A percentile compares a stretch with the other conserved stretches of the same genome.
Conservation (phyloP, 2,888 invertebrate genomes). For the Campoletis raptor region DNA sequence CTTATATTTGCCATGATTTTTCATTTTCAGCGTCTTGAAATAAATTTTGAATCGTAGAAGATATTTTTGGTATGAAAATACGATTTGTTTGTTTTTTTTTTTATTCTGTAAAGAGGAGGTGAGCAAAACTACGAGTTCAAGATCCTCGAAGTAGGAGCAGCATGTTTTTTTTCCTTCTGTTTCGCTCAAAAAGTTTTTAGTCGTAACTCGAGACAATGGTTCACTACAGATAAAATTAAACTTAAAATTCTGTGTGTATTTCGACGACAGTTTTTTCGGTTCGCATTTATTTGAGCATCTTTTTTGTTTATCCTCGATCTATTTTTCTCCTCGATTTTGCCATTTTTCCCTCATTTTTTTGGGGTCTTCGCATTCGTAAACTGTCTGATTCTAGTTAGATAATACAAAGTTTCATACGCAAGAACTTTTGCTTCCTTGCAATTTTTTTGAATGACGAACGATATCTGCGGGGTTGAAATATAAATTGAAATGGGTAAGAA, state of each 20-base stretch:
- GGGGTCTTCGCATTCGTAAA: slow-evolving; percentile 34
- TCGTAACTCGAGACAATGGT: background rate
- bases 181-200: background rate
- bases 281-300: background rate
- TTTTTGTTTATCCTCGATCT: background rate
- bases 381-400: slow-evolving; percentile 61
- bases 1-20: too few species aligned
- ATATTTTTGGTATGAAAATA: too few species aligned
- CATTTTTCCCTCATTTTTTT: slow-evolving; percentile 3
- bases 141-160: background rate
- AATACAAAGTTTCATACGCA: slow-evolving; percentile 20
- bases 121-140: background rate
- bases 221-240: background rate
- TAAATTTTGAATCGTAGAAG: too few species aligned
- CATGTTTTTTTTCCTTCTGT: background rate
- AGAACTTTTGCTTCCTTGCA: background rate
- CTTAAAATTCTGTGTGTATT: slow-evolving; percentile 24
- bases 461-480: background rate
- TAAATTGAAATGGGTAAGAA: slow-evolving; percentile 33
- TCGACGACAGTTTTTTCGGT: background rate
- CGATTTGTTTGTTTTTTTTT: too few species aligned
- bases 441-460: slow-evolving; percentile 14
- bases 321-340: background rate
- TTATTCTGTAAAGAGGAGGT: background rate
- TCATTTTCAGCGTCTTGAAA: too few species aligned